Percentiles rank a stretch among this genome's conserved stretches.
These are phyloP conservation scores for Sialis fuliginosa DNA, from an alignment of 2,888 invertebrate species.

Conservation along the genomic window DNA sequence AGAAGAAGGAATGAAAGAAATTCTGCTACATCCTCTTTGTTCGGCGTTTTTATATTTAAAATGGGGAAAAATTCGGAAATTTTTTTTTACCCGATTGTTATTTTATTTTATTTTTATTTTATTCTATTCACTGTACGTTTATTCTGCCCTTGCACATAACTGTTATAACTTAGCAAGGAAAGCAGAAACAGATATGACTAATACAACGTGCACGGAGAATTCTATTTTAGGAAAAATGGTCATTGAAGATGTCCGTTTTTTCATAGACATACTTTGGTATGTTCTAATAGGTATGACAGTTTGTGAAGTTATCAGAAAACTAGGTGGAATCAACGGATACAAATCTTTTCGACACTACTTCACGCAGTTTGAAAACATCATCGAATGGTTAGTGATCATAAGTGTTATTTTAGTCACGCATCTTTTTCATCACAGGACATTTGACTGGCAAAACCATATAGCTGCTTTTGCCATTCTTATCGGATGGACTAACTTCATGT, in stretches of 20 bases:
- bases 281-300: slow-evolving; percentile 59
- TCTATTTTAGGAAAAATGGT: slow-evolving; percentile 60
- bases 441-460: slow-evolving; percentile 74
- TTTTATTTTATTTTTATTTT: slow-evolving; percentile 65
- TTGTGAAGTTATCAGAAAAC: slow-evolving; percentile 62
- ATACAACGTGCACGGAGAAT: slow-evolving; percentile 59
- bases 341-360: slow-evolving; percentile 67
- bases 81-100: slow-evolving; percentile 62
- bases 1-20: slow-evolving; percentile 76
- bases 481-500: slow-evolving; percentile 80
- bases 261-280: slow-evolving; percentile 74
- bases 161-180: slow-evolving; percentile 62
- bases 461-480: slow-evolving; percentile 73
- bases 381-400: slow-evolving; percentile 74
- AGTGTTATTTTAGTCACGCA: slow-evolving; percentile 73
- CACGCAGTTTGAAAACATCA: slow-evolving; percentile 67
- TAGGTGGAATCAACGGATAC: slow-evolving; percentile 67
- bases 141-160: slow-evolving; percentile 67
- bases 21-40: slow-evolving; percentile 70
- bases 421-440: slow-evolving; percentile 56
- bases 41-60: slow-evolving; percentile 76
- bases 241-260: slow-evolving; percentile 46
- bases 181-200: slow-evolving; percentile 41
- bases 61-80: slow-evolving; percentile 81
- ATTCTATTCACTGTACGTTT: slow-evolving; percentile 63